Evolutionary conservation across 1,140 invertebrate species (phyloP), one percentile per base, ranked within the genome.

Genomic region (Drusus annulatus): DNA sequence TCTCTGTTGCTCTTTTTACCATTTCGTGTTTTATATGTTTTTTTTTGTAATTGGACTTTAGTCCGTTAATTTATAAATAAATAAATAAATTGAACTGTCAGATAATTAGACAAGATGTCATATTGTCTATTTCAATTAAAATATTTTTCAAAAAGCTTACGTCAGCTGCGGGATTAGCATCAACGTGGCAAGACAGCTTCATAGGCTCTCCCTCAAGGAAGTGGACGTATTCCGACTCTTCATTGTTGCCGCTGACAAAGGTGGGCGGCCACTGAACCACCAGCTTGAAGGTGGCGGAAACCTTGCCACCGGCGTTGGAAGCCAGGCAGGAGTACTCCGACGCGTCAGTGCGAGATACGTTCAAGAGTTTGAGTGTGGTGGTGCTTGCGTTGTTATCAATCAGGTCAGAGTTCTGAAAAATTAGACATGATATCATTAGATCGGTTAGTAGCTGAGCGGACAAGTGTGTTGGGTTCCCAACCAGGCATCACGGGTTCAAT

Each of bases 131-230:
- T 36, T 0, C 31, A 36, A 8, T 36, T 36, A 36, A 7, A 36
- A 8, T 7, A 36, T 36, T n/a, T n/a, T n/a, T 28, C 28, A 28
- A 28, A 0, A 54, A 54, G 83, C 80, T 84, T 74, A 89, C 89
- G 85, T 87, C 87, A 76, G 87, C 86, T 7, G 36, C 54, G 1
- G 89, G 89, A 73, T 87, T 88, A 0, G 86, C 86, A 56, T 90
- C 88, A 0, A 86, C 86, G n/a, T 80, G 80, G 80, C 89, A 89
- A 8, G 86, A 82, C 2, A 89, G 85, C 28, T 86, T 86, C 52
- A 65, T 52, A 17, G 87, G 86, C 8, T 86, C 84, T 25, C 87
- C 87, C 54, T 78, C 84, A 13, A 85, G 75, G 0, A 84, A 78
- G 23, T 85, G 77, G 0, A 84, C 19, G 3, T 54, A 45, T 16